These are phyloP conservation scores for Patella pellucida DNA, from an alignment of 2,888 invertebrate genomes.

Conservation along the genomic window DNA sequence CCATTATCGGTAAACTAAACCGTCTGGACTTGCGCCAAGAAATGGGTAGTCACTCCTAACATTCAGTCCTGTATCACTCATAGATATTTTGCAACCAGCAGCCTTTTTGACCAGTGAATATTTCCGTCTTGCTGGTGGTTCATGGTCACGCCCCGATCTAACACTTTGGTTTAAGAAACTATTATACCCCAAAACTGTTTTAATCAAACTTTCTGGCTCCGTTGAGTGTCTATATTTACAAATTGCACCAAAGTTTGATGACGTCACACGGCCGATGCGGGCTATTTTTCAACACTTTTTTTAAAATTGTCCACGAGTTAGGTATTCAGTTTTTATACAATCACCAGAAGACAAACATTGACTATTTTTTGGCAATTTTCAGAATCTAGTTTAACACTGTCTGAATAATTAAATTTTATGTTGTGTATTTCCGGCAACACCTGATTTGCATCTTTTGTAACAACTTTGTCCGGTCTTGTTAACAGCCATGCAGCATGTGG, in stretches of 20 bases:
- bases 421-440: background rate
- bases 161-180: background rate
- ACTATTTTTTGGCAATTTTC: background rate
- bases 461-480: background rate
- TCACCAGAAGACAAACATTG: background rate
- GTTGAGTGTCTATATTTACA: background rate
- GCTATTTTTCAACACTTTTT: background rate
- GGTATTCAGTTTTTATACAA: background rate
- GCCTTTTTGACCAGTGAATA: background rate
- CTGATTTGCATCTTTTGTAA: background rate
- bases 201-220: background rate
- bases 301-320: background rate
- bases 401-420: constrained; percentile 7
- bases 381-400: background rate
- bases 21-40: constrained; percentile 1
- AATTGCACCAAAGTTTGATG: background rate
- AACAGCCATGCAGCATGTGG: constrained; percentile 1
- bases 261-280: background rate
- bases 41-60: background rate
- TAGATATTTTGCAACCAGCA: background rate
- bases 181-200: background rate
- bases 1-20: background rate
- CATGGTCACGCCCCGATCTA: background rate
- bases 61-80: constrained; percentile 1
- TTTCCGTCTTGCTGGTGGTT: background rate